Conservation (phyloP, 2,797 vertebrate genomes). For the Triplophysa yarkandensis region DNA sequence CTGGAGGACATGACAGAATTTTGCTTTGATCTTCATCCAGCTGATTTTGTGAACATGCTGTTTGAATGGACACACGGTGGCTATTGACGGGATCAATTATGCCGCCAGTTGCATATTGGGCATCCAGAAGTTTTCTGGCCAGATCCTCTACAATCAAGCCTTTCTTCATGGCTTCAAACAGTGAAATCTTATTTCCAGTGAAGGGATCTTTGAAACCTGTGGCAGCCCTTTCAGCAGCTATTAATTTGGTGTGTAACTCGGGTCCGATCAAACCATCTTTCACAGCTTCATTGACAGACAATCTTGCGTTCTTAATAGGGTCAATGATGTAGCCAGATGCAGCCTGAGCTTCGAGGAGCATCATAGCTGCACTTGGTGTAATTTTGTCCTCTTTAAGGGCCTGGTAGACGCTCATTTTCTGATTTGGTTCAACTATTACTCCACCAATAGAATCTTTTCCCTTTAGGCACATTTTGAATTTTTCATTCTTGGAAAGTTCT, state of each 20-base stretch:
- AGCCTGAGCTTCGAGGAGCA: slow-evolving; percentile 85
- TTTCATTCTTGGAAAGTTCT: slow-evolving; percentile 81
- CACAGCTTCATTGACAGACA: slow-evolving; percentile 83
- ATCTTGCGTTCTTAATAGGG: slow-evolving; percentile 74
- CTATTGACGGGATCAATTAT: slow-evolving; percentile 81
- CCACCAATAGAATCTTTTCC: slow-evolving; percentile 83
- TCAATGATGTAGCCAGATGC: slow-evolving; percentile 81
- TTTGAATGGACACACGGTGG: slow-evolving; percentile 76
- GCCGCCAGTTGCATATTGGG: slow-evolving; percentile 81
- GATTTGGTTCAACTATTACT: slow-evolving; percentile 82
- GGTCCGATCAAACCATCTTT: slow-evolving; percentile 77
- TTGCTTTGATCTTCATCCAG: slow-evolving; percentile 79
- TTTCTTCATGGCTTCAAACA: slow-evolving; percentile 83
- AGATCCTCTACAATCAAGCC: slow-evolving; percentile 77
- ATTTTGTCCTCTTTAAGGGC: slow-evolving; percentile 87
- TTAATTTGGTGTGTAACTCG: slow-evolving; percentile 78
- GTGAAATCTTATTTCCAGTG: slow-evolving; percentile 75
- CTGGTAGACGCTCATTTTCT: slow-evolving; percentile 87
- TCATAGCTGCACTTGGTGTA: slow-evolving; percentile 68
- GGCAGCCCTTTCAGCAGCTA: slow-evolving; percentile 80
- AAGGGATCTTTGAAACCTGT: slow-evolving; percentile 83
- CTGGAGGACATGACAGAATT: slow-evolving; percentile 71
- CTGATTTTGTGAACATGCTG: slow-evolving; percentile 79
- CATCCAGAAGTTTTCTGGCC: slow-evolving; percentile 79
- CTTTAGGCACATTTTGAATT: slow-evolving; percentile 81